A percentile compares a stretch with the other conserved stretches of the same genome.
These are phyloP conservation scores for Fistularia commersonii DNA, from an alignment of 2,797 vertebrate species.

Conservation along the genomic window DNA sequence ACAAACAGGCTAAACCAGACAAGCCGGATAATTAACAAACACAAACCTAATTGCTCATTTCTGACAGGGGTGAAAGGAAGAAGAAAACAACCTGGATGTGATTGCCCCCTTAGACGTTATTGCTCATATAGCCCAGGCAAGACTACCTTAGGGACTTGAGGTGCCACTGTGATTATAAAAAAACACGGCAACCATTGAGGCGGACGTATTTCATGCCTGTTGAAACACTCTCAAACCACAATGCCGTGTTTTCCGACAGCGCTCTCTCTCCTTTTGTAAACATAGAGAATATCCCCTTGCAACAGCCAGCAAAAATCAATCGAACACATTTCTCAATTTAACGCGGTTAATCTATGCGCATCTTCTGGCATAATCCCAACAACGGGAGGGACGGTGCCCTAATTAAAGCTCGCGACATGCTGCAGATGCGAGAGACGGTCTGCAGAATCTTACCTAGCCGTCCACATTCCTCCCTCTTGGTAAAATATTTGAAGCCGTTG, in stretches of 20 bases:
- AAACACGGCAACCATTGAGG: conserved; percentile 42
- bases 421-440: background rate
- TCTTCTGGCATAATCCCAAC: conserved; percentile 22
- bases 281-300: conserved; percentile 46
- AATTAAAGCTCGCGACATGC: background rate
- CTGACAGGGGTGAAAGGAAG: conserved; percentile 77
- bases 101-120: conserved; percentile 68
- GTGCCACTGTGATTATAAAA: conserved; percentile 60
- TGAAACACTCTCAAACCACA: conserved; percentile 20
- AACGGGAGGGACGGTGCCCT: background rate
- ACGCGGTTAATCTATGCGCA: conserved; percentile 42
- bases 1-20: conserved; percentile 80
- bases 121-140: conserved; percentile 49
- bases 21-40: conserved; percentile 83
- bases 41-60: conserved; percentile 82
- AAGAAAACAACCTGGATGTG: conserved; percentile 76
- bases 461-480: conserved; percentile 97
- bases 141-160: conserved; percentile 55
- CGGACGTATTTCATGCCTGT: conserved; percentile 49
- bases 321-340: conserved; percentile 36
- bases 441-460: conserved; percentile 77
- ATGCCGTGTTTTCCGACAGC: no score
- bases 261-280: conserved; percentile 49
- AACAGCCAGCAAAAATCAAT: conserved; percentile 47
- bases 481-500: conserved; percentile 98